Evolutionary conservation across 2,888 invertebrate genomes (phyloP).

Genomic region (Empis stercorea): DNA sequence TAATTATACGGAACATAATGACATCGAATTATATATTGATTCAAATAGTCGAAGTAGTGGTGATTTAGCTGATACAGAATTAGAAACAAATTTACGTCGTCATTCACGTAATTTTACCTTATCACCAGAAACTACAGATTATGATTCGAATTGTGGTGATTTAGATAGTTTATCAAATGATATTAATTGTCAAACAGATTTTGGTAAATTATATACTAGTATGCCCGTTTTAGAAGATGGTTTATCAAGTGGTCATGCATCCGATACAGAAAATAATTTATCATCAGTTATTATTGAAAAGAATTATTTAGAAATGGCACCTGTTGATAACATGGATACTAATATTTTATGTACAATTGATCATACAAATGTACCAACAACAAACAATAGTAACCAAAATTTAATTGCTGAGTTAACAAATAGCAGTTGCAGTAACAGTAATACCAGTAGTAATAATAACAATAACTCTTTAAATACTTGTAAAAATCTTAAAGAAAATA

Average conservation of each 20-base stretch:
- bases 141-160: slow-evolving; percentile 78
- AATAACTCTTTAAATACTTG: neutral
- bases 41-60: slow-evolving; percentile 35
- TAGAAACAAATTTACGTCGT: slow-evolving; percentile 29
- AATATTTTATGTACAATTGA: slow-evolving; percentile 10
- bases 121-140: slow-evolving; percentile 87
- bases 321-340: slow-evolving; percentile 11
- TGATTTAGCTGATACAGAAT: slow-evolving; percentile 31
- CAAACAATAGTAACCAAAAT: slow-evolving; percentile 16
- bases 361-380: slow-evolving; percentile 12
- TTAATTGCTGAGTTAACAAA: slow-evolving; percentile 7
- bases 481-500: slow-evolving; percentile 10
- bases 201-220: slow-evolving; percentile 53
- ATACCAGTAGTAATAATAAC: slow-evolving; percentile 11
- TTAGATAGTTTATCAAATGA: slow-evolving; percentile 53
- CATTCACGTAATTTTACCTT: slow-evolving; percentile 76
- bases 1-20: slow-evolving; percentile 30
- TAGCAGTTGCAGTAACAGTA: slow-evolving; percentile 17
- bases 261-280: slow-evolving; percentile 76
- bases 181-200: slow-evolving; percentile 40
- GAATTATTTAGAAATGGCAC: slow-evolving; percentile 15
- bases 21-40: slow-evolving; percentile 35
- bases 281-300: slow-evolving; percentile 22
- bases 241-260: slow-evolving; percentile 83
- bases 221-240: slow-evolving; percentile 93